Base-by-base conservation (phyloP, 2,888 invertebrate genomes). In the Epirrhoe tristata region DNA sequence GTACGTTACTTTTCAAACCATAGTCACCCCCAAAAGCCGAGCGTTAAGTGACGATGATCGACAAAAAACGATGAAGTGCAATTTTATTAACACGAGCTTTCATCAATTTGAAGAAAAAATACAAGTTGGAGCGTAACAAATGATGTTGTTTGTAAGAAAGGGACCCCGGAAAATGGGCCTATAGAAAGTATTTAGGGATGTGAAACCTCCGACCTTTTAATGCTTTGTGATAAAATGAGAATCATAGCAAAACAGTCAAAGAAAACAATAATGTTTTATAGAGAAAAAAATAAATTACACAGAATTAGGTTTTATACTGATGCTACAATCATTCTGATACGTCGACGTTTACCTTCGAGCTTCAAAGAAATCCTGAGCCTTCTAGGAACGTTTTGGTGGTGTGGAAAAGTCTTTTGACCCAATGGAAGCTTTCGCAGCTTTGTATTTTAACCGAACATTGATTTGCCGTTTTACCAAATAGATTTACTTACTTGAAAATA, bases 41-140 rank as follows among this genome's bases (percentile, higher is more conserved):
- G 84, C 82, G 84, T 85, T 93, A 93, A 93, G 93, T 93, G 93
- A 93, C 91, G 91, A 89, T 93, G 93, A 93, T 93, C 93, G 88
- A 92, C 93, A 91, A 93, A 93, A 93, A 90, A 70, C 88, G 84
- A 91, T 92, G 90, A 89, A 92, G 90, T 90, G 92, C 91, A 87
- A 91, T 92, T 93, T 91, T 93, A 92, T 92, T 90, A 93, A 91
- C 92, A 89, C 85, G 79, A 81, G 85, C 90, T 90, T 88, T 89
- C 90, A 89, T 88, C 87, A 87, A 84, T 83, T 82, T 80, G 83
- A 81, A 80, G 86, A 88, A 89, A 89, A 88, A 91, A 89, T 86
- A 89, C 86, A 81, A 88, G 86, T 89, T 84, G 85, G 85, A 78
- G 77, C 77, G 80, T 93, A 92, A 93, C 93, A 93, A 93, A 93